Evolutionary conservation across 2,888 invertebrate species (phyloP), one percentile per base, ranked within the genome.

Genomic region (Leptinotarsa tumamoca): DNA sequence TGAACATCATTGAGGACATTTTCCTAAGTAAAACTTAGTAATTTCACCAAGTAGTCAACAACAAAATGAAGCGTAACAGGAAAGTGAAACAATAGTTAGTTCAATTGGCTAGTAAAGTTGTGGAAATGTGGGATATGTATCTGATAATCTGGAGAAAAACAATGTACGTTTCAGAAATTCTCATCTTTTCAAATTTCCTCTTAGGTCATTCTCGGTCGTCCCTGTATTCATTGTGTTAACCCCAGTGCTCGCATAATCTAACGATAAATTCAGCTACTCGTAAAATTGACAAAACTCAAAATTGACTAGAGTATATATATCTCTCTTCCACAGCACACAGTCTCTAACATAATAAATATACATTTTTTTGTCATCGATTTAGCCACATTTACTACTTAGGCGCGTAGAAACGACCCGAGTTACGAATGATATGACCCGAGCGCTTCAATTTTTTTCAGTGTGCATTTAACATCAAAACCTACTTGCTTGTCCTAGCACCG

Each of bases 261-360:
- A 85, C 81, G 83, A 84, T 84, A 82, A 86, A 86, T 87, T 86
- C 83, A 85, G 83, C 87, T 87, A 87, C 86, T 84, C 81, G 78
- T 88, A 88, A 86, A 89, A 89, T 89, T 89, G 89, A 89, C 89
- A 83, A 86, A 88, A 88, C 88, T 86, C 82, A 89, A 89, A 88
- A 89, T 89, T 89, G 89, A 89, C 89, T 89, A 88, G 86, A 86
- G 86, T 86, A 84, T 83, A 78, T 63, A 63, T 63, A 63, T 63
- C 63, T 82, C 84, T 85, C 85, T 84, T 58, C 84, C 87, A 87
- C 86, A 83, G 84, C 86, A 86, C 84, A 86, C 86, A 78, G 70
- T 82, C 80, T 83, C 82, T 84, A 85, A 86, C 84, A 85, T 85
- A 83, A 79, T 82, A 80, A 84, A 83, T 81, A 83, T 85, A 85